Percentiles rank a stretch among this genome's conserved stretches.
Conservation (phyloP, 2,797 vertebrate genomes). For the Urocyon cinereoargenteus region DNA sequence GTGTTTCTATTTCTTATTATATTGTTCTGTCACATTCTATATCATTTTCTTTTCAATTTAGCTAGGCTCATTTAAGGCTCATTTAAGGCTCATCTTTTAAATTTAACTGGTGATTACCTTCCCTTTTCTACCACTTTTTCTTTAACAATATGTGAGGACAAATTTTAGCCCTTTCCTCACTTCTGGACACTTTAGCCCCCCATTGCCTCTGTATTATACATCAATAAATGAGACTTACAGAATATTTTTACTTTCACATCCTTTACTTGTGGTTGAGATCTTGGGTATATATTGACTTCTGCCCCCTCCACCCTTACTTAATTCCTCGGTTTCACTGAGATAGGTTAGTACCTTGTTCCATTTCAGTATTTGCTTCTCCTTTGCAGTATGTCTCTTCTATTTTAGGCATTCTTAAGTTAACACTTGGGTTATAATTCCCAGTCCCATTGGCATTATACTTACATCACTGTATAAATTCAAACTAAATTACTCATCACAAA, state of each 20-base stretch:
- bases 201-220: neutral
- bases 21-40: neutral
- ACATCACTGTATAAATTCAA: neutral
- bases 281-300: neutral
- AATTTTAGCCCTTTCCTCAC: neutral
- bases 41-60: neutral
- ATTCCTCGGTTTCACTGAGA: neutral
- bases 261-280: neutral
- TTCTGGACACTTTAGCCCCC: neutral
- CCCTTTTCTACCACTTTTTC: neutral
- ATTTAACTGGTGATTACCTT: neutral
- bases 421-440: neutral
- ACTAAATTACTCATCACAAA: neutral
- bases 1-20: neutral
- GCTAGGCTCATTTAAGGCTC: too few relatives aligned
- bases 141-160: neutral
- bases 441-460: neutral
- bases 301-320: neutral
- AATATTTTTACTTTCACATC: neutral
- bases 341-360: neutral
- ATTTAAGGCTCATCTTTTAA: neutral
- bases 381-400: neutral
- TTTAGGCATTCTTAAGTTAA: neutral
- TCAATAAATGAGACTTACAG: neutral
- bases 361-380: slow-evolving; percentile 1